phyloP scores from a whole-genome alignment of 2,888 invertebrate species.

The Troilus luridus region DNA sequence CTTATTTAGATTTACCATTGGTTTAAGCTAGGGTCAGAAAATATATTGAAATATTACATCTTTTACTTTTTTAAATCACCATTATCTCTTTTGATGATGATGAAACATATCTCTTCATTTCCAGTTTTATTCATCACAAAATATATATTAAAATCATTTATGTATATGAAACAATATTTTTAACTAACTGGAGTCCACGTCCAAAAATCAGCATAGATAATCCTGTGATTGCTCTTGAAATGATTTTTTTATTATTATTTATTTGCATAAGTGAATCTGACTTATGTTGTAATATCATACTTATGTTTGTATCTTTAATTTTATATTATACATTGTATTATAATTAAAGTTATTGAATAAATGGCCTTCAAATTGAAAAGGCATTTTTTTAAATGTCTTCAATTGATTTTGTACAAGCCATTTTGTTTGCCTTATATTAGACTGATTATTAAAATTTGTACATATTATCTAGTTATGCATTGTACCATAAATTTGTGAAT shows the following conservation, averaged over 20 bases:
- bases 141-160: background rate
- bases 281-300: background rate
- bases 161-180: background rate
- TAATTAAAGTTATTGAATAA: constrained; percentile 29
- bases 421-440: constrained; percentile 59
- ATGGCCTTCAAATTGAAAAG: constrained; percentile 33
- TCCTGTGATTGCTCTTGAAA: background rate
- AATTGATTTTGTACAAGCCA: constrained; percentile 52
- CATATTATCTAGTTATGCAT: constrained; percentile 47
- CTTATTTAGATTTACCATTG: background rate
- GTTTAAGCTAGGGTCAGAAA: background rate
- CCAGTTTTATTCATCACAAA: background rate
- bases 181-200: background rate
- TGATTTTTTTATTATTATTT: background rate
- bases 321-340: constrained; percentile 43
- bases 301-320: background rate
- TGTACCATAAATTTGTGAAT: constrained; percentile 54
- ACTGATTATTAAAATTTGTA: constrained; percentile 58
- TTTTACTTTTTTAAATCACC: background rate
- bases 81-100: background rate
- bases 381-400: constrained; percentile 33
- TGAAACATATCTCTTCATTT: background rate
- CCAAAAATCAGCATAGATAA: background rate
- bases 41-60: background rate
- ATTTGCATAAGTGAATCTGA: background rate